Evolutionary conservation across 2,113 vertebrate genomes (phyloP), one percentile per base, ranked within the genome.

Genomic region (Passer domesticus): DNA sequence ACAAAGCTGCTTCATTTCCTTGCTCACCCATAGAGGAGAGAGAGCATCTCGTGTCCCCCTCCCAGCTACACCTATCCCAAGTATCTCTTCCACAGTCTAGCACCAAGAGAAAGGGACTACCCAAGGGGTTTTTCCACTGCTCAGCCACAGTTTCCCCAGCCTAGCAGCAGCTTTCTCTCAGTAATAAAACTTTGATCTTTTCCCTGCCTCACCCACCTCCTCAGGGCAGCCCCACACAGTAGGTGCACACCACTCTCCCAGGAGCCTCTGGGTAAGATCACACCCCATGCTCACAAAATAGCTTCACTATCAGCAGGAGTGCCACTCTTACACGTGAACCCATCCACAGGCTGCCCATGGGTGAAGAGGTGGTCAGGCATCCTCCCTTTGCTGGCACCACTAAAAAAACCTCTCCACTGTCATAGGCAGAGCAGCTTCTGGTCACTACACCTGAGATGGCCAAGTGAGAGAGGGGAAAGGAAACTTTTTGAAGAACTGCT

Each of bases 91-190:
- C 7, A 30, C 31, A 79, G 31, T 3, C 15, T 10, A 0, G 9
- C 17, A 43, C 0, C 0, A 52, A 52, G 21, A 59, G 28, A 59
- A 76, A 64, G 13, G 33, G 17, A 23, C 18, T 44, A 3, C 9
- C n/a, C 2, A 6, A 64, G 31, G 9, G 24, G 3, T 18, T 85
- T 64, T 60, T 69, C 21, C 44, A 13, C n/a, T 25, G 33, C 27
- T 58, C 47, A 43, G 9, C 7, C 22, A 22, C 31, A 25, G 30
- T 8, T 69, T 58, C 15, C 18, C 23, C 50, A 93, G 23, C 8
- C 22, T 1, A 2, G 63, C 35, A 72, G 43, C 64, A 31, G 35
- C 10, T 22, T 39, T 25, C 24, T 70, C 55, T 43, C 52, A 21
- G 15, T 15, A 69, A 44, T 11, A 31, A 41, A 85, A n/a, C 7